Conservation (phyloP, 2,888 invertebrate genomes). For the Cylindroiulus punctatus region DNA sequence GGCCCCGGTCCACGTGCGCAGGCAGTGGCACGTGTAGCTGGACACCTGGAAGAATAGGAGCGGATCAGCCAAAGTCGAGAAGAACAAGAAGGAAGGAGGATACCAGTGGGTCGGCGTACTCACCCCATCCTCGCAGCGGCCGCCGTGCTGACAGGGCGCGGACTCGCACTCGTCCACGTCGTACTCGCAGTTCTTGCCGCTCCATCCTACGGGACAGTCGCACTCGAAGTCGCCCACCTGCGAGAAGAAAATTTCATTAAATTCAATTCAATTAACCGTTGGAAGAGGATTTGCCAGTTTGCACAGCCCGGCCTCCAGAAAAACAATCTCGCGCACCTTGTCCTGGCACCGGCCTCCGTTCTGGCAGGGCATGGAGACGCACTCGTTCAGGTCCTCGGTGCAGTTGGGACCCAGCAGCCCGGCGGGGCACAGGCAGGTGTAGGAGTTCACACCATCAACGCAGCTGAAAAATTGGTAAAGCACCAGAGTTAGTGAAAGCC, state of each 20-base stretch:
- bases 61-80: too few relatives aligned
- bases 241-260: background rate
- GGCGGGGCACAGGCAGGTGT: conserved; percentile 73
- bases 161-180: conserved; percentile 69
- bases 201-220: conserved; percentile 72
- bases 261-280: background rate
- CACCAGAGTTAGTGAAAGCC: background rate
- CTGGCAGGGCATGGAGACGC: conserved; percentile 68
- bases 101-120: background rate
- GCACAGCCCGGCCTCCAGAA: too few relatives aligned
- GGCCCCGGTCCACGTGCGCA: conserved; percentile 76
- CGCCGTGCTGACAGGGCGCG: conserved; percentile 58
- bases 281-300: background rate
- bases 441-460: conserved; percentile 67
- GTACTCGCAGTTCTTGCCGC: conserved; percentile 71
- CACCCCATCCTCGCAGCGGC: conserved; percentile 54
- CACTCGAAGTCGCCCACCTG: conserved; percentile 69
- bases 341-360: conserved; percentile 78
- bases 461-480: conserved; percentile 68
- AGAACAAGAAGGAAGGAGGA: background rate
- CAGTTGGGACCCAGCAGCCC: conserved; percentile 74
- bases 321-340: conserved; percentile 46
- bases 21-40: conserved; percentile 79
- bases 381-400: conserved; percentile 63
- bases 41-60: conserved; percentile 69